Percentiles rank a stretch among this genome's conserved stretches.
Conservation (phyloP, 2,113 vertebrate species). For the Corythornis vintsioides region DNA sequence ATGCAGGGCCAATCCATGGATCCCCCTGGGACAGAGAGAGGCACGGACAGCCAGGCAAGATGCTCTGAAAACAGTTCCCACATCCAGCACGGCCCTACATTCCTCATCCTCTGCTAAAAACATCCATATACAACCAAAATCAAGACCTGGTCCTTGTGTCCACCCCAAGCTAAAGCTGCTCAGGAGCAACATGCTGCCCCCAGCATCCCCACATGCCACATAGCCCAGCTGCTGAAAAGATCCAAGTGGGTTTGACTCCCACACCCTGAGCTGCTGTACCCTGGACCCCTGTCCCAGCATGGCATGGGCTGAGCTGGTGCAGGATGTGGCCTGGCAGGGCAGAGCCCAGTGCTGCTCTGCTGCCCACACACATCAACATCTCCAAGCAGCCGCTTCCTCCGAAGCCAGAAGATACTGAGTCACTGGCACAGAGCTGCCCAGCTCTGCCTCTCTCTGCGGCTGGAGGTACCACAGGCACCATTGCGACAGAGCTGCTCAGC, state of each 20-base stretch:
- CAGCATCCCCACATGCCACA: fast-evolving
- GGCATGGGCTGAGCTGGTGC: neutral
- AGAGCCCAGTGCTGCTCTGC: neutral
- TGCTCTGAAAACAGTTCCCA: neutral
- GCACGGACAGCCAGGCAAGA: neutral
- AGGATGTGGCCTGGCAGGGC: neutral
- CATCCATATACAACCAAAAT: neutral
- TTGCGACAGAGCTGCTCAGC: neutral
- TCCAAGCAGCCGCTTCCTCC: neutral
- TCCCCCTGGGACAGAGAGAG: neutral
- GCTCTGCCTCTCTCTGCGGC: neutral
- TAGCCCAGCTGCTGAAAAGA: fast-evolving
- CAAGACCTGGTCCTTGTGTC: fast-evolving
- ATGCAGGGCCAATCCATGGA: neutral
- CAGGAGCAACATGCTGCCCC: neutral
- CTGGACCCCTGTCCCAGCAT: neutral
- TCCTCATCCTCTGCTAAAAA: neutral
- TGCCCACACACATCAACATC: neutral
- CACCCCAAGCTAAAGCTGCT: neutral
- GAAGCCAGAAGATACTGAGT: neutral
- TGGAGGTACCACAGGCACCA: fast-evolving
- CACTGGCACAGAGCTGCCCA: neutral
- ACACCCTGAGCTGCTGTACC: fast-evolving
- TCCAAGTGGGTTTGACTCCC: fast-evolving
- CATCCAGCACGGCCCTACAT: neutral